A percentile compares a stretch with the other conserved stretches of the same genome.
Conservation (phyloP, 2,113 vertebrate species). For the Myotis davidii region DNA sequence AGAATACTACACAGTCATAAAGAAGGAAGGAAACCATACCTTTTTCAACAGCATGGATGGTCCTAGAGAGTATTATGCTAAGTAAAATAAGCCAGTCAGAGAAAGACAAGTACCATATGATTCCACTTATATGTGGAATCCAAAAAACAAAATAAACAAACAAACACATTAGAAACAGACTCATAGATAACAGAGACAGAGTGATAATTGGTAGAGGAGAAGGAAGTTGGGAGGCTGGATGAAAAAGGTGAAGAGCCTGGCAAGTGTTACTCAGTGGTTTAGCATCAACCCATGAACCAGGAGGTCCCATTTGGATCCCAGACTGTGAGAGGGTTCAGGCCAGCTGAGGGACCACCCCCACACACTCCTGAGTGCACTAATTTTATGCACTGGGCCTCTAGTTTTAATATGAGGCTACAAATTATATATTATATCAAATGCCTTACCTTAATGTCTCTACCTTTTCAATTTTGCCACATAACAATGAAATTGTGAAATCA, state of each 20-base stretch:
- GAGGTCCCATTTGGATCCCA: too few species aligned
- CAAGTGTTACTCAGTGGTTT: too few species aligned
- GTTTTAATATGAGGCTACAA: too few species aligned
- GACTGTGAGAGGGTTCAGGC: too few species aligned
- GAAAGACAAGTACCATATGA: background rate
- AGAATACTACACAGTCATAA: background rate
- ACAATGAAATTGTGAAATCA: background rate
- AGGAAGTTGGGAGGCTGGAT: background rate
- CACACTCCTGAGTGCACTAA: too few species aligned
- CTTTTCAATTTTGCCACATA: background rate
- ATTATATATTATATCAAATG: background rate
- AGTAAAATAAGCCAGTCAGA: background rate
- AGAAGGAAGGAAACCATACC: background rate
- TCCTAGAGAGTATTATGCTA: background rate
- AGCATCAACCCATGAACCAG: too few species aligned
- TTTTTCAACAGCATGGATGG: background rate
- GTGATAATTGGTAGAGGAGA: background rate
- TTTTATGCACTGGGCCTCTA: too few species aligned
- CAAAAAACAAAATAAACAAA: background rate
- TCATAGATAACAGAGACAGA: background rate
- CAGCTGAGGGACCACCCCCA: too few species aligned
- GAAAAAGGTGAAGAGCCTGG: background rate
- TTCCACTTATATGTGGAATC: background rate
- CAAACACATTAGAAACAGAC: background rate
- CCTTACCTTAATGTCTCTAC: background rate